Base-by-base conservation (phyloP, 2,888 invertebrate genomes). In the Limnephilus lunatus region DNA sequence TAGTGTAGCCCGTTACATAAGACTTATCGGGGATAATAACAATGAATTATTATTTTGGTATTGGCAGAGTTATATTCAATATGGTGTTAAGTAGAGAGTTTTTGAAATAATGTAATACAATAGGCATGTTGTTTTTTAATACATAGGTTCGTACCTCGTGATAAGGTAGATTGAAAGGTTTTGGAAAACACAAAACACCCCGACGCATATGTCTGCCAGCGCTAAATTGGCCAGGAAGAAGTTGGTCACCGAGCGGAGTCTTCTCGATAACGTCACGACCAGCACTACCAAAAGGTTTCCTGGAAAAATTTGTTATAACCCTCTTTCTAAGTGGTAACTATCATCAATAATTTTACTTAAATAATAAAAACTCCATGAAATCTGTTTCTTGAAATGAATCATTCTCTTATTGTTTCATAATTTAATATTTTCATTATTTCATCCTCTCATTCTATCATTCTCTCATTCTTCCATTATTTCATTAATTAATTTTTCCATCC, bases 141-240 rank as follows among this genome's bases (percentile, higher is more conserved):
- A n/a, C n/a, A n/a, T n/a, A 25, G 11, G 83, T 83, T 14, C 87
- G 97, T 94, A 97, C 97, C 97, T 97, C 90, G 97, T 97, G 94
- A 98, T 97, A 91, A 98, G 96, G 95, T 98, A 98, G 94, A 98
- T 98, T 88, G 98, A 97, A 94, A 99, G 96, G 95, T 98, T 99
- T 95, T 99, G 99, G 95, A 98, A 98, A 92, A 99, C 98, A 95
- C 99, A 99, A 95, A 99, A 99, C 91, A 98, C 97, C 15, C 98
- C 98, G 25, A 99, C 99, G 94, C 98, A 98, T 94, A 99, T 97
- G 95, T 99, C 99, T 9, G 99, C 99, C 90, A 98, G 97, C 0
- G 99, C 99, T 94, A 99, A 96, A 95, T 99, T 99, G 35, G 98
- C 98, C 94, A 99, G 95, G 95, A 99, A 99, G 95, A 99, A 98